These are phyloP conservation scores for Oenanthe melanoleuca DNA, from an alignment of 2,113 vertebrate species.

Conservation along the genomic window DNA sequence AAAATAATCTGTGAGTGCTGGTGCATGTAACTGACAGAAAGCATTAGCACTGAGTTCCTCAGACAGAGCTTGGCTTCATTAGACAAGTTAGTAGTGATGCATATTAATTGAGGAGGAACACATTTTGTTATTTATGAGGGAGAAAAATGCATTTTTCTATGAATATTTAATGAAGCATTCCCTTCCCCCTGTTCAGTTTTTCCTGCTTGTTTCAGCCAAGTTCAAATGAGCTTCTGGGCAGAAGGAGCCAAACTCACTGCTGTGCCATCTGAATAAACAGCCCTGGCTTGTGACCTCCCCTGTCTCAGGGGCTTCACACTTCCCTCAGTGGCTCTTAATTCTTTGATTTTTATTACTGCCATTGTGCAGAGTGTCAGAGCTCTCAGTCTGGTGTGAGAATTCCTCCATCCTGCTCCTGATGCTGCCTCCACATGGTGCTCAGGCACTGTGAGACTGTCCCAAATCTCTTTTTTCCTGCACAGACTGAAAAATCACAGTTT, in stretches of 20 bases:
- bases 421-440: background rate
- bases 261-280: background rate
- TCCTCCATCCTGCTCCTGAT: background rate
- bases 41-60: background rate
- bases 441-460: background rate
- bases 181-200: background rate
- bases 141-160: background rate
- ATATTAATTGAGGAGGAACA: slow-evolving; percentile 18
- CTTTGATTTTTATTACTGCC: background rate
- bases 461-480: background rate
- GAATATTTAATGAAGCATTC: slow-evolving; percentile 3
- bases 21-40: background rate
- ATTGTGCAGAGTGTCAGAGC: background rate
- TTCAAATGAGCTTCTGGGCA: background rate
- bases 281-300: background rate
- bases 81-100: slow-evolving; percentile 4
- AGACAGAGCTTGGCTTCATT: background rate
- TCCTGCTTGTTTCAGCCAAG: background rate
- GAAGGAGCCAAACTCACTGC: background rate
- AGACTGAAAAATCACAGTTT: background rate
- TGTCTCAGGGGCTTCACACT: background rate
- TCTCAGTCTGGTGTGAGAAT: background rate
- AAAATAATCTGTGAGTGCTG: background rate
- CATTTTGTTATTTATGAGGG: slow-evolving; percentile 27
- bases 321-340: background rate